Base-by-base conservation (phyloP, 2,113 vertebrate genomes). In the Protomyctophum bolini region DNA sequence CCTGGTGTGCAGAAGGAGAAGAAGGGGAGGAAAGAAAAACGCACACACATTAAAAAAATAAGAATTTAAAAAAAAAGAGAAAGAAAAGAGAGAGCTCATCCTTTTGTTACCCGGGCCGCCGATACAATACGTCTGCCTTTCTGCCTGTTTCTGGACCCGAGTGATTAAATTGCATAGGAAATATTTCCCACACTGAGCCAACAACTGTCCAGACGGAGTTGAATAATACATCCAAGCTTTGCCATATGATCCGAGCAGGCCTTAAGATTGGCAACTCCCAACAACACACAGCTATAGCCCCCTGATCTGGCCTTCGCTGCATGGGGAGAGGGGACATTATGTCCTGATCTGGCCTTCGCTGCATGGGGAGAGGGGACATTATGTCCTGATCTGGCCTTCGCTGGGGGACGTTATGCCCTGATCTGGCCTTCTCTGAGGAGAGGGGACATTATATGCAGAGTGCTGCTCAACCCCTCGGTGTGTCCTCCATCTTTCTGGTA, bases 121-220 rank as follows among this genome's bases (percentile, higher is more conserved):
- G 70, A 75, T 68, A 82, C 76, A 78, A 68, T 86, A 84, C 41
- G 72, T 88, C 74, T 82, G 72, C 73, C 3, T 77, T 86, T 78
- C 77, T 77, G 72, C 12, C 82, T 77, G 76, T 86, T 85, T 88
- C 70, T 75, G 77, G 75, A 82, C n/a, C 28, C 60, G 0, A 80
- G 68, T 84, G 81, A 88, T 90, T 83, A 88, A 77, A 83, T 87
- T 86, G 80, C 88, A 87, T 55, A 63, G 73, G 76, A 89, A 87
- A 78, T 87, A 83, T 75, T 88, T 86, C 70, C 75, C 73, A 21
- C 71, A 69, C 75, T 74, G 84, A 84, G 84, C 75, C 80, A 69
- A 83, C 64, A 77, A 72, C 52, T 69, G 46, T 72, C 67, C 61
- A 85, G 82, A 84, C 70, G 0, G 67, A 86, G 75, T 73, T 88